Percentiles rank a stretch among this genome's conserved stretches.
These are phyloP conservation scores for Aphidoletes aphidimyza DNA, from an alignment of 2,888 invertebrate species.

Conservation along the genomic window DNA sequence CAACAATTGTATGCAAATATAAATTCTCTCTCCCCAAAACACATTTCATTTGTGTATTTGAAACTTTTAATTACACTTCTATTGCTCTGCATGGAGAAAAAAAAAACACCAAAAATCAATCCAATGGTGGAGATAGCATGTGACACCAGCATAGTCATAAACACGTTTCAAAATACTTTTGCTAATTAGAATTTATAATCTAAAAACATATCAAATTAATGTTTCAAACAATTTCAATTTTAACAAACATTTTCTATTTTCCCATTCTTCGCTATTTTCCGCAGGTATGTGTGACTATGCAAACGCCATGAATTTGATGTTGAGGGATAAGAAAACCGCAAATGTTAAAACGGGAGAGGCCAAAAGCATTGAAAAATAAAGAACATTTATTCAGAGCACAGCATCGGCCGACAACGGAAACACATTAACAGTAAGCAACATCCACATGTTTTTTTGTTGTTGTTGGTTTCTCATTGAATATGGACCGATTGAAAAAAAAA, in stretches of 20 bases:
- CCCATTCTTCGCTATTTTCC: not conserved
- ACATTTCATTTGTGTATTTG: not conserved
- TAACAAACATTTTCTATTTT: constrained; percentile 11
- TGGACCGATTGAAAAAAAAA: not conserved
- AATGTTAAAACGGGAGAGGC: not conserved
- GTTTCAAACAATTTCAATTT: constrained; percentile 46
- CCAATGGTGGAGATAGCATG: not conserved
- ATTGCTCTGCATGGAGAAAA: not conserved
- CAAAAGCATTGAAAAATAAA: not conserved
- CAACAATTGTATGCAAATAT: not conserved
- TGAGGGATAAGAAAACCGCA: not conserved
- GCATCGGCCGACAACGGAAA: not conserved
- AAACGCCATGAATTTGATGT: not conserved
- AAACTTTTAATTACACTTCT: constrained; percentile 42
- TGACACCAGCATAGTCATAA: not conserved
- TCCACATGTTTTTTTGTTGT: too few species aligned
- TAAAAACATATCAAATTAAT: constrained; percentile 39
- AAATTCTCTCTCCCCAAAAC: not conserved
- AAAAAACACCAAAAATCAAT: not conserved
- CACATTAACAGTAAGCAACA: constrained; percentile 17
- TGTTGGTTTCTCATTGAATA: not conserved
- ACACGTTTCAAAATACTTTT: not conserved
- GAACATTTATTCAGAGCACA: not conserved
- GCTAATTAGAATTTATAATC: constrained; percentile 33
- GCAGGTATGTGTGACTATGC: not conserved